A percentile compares a stretch with the other conserved stretches of the same genome.
These are phyloP conservation scores for Mormyrops attenuatus DNA, from an alignment of 2,797 vertebrate genomes.

Conservation along the genomic window DNA sequence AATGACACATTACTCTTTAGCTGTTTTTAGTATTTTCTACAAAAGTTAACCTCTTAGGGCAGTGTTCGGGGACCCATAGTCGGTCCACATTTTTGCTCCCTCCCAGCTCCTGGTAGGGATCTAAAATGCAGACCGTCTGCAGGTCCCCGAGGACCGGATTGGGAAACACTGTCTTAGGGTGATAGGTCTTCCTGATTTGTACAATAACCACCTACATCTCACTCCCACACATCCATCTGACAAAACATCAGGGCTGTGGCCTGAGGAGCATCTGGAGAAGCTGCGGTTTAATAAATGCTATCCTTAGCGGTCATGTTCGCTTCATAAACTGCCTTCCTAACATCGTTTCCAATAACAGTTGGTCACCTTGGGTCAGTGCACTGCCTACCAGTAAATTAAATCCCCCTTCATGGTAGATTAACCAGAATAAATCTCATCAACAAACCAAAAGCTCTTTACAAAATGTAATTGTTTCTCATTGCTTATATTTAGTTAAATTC, in stretches of 20 bases:
- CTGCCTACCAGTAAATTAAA: background rate
- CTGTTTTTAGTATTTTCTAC: background rate
- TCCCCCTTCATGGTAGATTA: background rate
- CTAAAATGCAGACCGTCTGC: background rate
- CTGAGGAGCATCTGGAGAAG: background rate
- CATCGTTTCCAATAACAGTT: background rate
- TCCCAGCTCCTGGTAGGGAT: background rate
- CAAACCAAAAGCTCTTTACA: background rate
- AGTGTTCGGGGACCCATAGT: background rate
- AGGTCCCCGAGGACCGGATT: background rate
- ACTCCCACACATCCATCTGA: background rate
- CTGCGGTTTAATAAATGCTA: background rate
- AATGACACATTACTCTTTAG: background rate
- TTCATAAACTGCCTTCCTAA: background rate
- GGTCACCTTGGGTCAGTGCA: background rate
- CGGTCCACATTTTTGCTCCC: background rate
- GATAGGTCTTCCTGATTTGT: background rate
- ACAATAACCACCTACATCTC: background rate
- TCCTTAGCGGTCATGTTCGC: background rate
- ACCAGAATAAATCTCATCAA: background rate
- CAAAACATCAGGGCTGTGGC: background rate
- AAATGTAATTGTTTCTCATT: background rate
- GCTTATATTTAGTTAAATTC: background rate
- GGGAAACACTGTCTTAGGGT: background rate
- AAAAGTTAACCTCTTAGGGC: background rate